phyloP scores from a whole-genome alignment of 1,140 invertebrate genomes.

The Oryzaephilus surinamensis region DNA sequence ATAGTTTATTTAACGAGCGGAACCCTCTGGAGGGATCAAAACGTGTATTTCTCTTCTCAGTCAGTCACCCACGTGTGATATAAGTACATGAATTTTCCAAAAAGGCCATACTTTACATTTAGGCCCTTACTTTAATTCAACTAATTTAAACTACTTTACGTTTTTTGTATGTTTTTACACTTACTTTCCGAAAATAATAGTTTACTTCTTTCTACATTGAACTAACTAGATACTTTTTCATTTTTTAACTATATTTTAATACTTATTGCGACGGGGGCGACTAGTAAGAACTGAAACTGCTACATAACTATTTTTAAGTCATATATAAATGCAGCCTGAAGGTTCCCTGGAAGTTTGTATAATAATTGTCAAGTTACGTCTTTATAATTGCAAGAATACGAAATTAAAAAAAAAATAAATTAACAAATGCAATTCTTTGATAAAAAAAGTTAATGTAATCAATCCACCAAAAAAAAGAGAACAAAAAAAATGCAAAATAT shows the following conservation, averaged over 20 bases:
- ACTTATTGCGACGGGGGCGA: slow-evolving; percentile 27
- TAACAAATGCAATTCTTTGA: no score
- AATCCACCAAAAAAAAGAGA: slow-evolving; percentile 5
- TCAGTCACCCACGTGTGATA: slow-evolving; percentile 24
- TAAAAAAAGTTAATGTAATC: no score
- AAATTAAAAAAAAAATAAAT: not conserved
- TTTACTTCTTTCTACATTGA: no score
- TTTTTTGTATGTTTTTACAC: slow-evolving; percentile 1
- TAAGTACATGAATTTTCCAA: slow-evolving; percentile 27
- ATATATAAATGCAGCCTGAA: slow-evolving; percentile 18
- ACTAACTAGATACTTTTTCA: slow-evolving; percentile 6
- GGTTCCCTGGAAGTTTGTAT: slow-evolving; percentile 2
- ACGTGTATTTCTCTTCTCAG: slow-evolving; percentile 17
- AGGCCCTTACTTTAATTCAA: not conserved
- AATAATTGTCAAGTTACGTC: no score
- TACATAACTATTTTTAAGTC: no score
- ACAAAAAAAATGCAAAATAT: slow-evolving; percentile 9
- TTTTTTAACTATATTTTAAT: slow-evolving; percentile 8
- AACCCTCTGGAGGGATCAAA: slow-evolving; percentile 17
- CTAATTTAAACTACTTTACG: slow-evolving; percentile 10
- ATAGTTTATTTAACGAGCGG: slow-evolving; percentile 6
- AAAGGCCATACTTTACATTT: slow-evolving; percentile 16
- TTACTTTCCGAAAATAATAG: no score
- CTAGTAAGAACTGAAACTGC: slow-evolving; percentile 6
- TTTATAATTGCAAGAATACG: no score